A percentile compares a stretch with the other conserved stretches of the same genome.
Evolutionary conservation across 2,113 vertebrate species (phyloP).

Genomic region (Ursus arctos): DNA sequence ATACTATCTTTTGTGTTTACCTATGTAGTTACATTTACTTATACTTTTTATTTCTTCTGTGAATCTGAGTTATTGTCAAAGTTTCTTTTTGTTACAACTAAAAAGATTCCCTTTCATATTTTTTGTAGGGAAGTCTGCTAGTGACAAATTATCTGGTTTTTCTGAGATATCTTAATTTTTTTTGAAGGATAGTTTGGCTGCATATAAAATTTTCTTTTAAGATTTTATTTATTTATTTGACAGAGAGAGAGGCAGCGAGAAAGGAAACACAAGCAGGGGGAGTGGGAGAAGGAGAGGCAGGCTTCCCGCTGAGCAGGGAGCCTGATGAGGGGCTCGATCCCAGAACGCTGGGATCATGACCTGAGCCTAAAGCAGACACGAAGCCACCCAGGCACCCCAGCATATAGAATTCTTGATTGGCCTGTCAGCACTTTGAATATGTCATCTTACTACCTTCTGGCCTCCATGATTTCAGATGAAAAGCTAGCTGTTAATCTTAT

Average conservation of each 20-base stretch:
- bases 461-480: neutral
- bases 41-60: neutral
- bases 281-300: too few species aligned
- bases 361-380: too few species aligned
- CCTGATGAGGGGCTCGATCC: too few species aligned
- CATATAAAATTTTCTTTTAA: neutral
- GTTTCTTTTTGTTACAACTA: neutral
- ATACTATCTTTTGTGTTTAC: neutral
- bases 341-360: too few species aligned
- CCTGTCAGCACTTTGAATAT: neutral
- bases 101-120: neutral
- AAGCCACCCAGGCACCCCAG: neutral
- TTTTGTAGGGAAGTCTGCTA: neutral
- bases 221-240: too few species aligned
- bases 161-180: neutral
- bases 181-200: neutral
- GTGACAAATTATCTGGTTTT: neutral
- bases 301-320: too few species aligned
- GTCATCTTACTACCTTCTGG: neutral
- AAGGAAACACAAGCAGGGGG: too few species aligned
- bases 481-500: neutral
- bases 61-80: neutral
- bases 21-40: neutral
- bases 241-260: too few species aligned
- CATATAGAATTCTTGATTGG: neutral